phyloP scores from a whole-genome alignment of 2,888 invertebrate species.

The Dynastes tityus region DNA sequence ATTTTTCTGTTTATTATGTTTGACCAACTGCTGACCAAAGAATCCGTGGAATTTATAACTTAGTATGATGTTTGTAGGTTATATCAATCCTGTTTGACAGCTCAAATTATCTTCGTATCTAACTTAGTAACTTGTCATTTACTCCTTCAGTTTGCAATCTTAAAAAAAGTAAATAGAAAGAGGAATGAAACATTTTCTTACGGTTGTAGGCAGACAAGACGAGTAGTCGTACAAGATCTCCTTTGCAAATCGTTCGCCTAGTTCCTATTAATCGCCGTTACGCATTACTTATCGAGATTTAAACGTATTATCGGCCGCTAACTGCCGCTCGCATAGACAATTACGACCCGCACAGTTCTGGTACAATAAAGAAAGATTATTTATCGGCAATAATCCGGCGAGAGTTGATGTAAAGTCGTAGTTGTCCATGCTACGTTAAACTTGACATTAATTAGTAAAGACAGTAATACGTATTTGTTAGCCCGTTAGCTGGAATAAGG shows the following conservation, averaged over 20 bases:
- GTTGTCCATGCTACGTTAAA: constrained; percentile 37
- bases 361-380: constrained; percentile 49
- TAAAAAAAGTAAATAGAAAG: too few relatives aligned
- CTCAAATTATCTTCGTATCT: too few relatives aligned
- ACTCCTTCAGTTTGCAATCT: too few relatives aligned
- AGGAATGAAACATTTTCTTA: too few relatives aligned
- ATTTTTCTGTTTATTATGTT: too few relatives aligned
- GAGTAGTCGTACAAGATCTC: too few relatives aligned
- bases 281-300: constrained; percentile 49
- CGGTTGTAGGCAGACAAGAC: too few relatives aligned
- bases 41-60: too few relatives aligned
- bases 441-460: constrained; percentile 39
- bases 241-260: constrained; percentile 38
- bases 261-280: constrained; percentile 41
- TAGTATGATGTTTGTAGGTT: too few relatives aligned
- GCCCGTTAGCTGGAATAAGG: background rate
- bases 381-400: constrained; percentile 47
- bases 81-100: too few relatives aligned
- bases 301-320: constrained; percentile 25
- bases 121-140: too few relatives aligned
- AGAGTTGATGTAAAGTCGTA: constrained; percentile 13
- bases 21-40: too few relatives aligned
- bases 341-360: constrained; percentile 31
- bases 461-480: constrained; percentile 31
- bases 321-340: background rate